These are phyloP conservation scores for Tursiops truncatus DNA, from an alignment of 2,113 vertebrate species.

Conservation along the genomic window DNA sequence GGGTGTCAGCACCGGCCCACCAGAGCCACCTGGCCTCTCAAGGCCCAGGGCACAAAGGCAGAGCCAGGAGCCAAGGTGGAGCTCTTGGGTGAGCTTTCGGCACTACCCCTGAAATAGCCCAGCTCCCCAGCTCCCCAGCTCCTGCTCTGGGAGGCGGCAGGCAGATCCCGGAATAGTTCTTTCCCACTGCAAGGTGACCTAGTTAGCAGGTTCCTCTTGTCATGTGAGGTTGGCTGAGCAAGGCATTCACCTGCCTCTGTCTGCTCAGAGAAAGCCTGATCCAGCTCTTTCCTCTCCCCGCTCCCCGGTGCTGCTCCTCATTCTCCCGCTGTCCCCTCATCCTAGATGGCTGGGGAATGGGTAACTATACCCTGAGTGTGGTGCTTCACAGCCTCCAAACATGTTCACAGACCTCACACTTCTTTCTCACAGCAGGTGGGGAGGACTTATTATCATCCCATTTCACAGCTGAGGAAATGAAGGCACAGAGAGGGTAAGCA, in stretches of 20 bases:
- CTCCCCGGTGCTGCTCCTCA: background rate
- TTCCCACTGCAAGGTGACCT: conserved; percentile 69
- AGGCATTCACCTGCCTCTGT: conserved; percentile 45
- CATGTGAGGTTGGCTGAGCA: conserved; percentile 48
- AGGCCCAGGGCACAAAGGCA: conserved; percentile 1
- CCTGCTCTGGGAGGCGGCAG: background rate
- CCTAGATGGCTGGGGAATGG: background rate
- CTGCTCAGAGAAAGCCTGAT: background rate
- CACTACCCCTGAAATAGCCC: conserved; percentile 58
- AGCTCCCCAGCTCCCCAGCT: conserved; percentile 29
- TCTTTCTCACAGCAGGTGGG: background rate
- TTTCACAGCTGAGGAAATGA: background rate
- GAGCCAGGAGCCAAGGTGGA: background rate
- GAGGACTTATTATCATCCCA: background rate
- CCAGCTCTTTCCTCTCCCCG: background rate
- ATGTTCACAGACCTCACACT: background rate
- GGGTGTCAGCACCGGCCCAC: background rate
- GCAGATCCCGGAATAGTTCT: conserved; percentile 69
- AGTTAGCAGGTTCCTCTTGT: conserved; percentile 67
- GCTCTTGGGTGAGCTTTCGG: background rate
- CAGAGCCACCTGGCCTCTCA: background rate
- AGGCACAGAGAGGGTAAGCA: background rate
- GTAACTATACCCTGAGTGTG: background rate
- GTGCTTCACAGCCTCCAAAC: background rate
- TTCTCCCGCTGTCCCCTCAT: background rate